These are phyloP conservation scores for Neodontobutis hainanensis DNA, from an alignment of 2,113 vertebrate genomes.

Conservation along the genomic window DNA sequence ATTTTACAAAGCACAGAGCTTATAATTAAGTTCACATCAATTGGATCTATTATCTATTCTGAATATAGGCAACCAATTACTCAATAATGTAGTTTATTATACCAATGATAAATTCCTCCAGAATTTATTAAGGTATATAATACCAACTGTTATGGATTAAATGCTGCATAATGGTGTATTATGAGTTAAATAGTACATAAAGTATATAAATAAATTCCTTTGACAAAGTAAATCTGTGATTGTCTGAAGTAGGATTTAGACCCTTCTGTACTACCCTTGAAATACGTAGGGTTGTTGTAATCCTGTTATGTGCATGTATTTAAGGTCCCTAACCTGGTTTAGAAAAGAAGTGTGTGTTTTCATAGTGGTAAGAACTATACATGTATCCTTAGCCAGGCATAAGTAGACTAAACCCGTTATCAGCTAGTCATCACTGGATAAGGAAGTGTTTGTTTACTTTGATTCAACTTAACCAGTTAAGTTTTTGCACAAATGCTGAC, in stretches of 20 bases:
- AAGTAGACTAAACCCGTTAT: slow-evolving; percentile 48
- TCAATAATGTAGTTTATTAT: too few relatives aligned
- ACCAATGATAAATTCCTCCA: too few relatives aligned
- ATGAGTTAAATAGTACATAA: too few relatives aligned
- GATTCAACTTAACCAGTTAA: not conserved
- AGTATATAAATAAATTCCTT: too few relatives aligned
- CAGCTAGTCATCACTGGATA: slow-evolving; percentile 3
- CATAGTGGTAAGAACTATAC: slow-evolving; percentile 21
- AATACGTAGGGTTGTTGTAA: slow-evolving; percentile 1
- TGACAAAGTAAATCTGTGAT: too few relatives aligned
- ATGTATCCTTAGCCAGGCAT: slow-evolving; percentile 10
- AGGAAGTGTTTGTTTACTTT: slow-evolving; percentile 7
- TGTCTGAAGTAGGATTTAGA: not conserved
- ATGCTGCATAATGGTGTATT: too few relatives aligned
- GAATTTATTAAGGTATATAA: too few relatives aligned
- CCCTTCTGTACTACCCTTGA: not conserved
- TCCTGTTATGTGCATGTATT: not conserved
- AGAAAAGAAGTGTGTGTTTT: slow-evolving; percentile 4
- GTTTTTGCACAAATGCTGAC: not conserved
- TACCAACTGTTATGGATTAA: too few relatives aligned
- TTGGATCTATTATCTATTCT: not conserved
- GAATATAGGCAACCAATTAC: not conserved
- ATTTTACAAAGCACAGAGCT: slow-evolving; percentile 38
- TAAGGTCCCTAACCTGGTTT: slow-evolving; percentile 36
- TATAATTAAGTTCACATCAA: not conserved